Evolutionary conservation across 2,113 vertebrate genomes (phyloP).

Genomic region (Dipodomys merriami): DNA sequence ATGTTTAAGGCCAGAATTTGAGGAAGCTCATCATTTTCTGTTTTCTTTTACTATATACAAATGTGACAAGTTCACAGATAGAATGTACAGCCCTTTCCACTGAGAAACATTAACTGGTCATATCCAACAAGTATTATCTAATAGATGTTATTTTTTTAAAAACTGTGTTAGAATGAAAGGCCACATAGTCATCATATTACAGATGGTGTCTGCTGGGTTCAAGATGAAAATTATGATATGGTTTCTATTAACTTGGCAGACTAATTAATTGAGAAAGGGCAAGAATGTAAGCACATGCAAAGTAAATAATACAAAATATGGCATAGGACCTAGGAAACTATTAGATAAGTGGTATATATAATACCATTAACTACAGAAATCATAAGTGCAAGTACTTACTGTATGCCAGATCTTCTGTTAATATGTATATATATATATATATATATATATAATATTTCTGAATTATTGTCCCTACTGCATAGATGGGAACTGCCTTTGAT

Average conservation of each 20-base stretch:
- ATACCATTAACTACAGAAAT: neutral
- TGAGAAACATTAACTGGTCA: neutral
- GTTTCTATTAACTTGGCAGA: neutral
- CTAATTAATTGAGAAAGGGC: neutral
- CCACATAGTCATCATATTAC: neutral
- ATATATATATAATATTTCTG: neutral
- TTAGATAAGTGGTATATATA: neutral
- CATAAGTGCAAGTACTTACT: neutral
- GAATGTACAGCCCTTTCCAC: neutral
- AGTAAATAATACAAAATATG: neutral
- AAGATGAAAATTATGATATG: neutral
- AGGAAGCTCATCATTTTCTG: slow-evolving; percentile 2
- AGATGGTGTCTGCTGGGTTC: neutral
- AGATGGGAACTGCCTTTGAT: neutral
- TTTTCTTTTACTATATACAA: neutral
- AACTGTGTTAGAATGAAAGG: neutral
- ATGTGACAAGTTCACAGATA: neutral
- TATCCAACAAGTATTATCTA: neutral
- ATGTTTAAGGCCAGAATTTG: slow-evolving; percentile 10
- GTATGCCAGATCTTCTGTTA: neutral
- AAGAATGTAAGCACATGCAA: neutral
- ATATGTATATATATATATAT: neutral
- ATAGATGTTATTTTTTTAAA: neutral
- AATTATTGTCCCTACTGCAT: neutral
- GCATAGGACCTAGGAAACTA: neutral